Evolutionary conservation across 2,797 vertebrate genomes (phyloP).

Genomic region (Urophycis tenuis): DNA sequence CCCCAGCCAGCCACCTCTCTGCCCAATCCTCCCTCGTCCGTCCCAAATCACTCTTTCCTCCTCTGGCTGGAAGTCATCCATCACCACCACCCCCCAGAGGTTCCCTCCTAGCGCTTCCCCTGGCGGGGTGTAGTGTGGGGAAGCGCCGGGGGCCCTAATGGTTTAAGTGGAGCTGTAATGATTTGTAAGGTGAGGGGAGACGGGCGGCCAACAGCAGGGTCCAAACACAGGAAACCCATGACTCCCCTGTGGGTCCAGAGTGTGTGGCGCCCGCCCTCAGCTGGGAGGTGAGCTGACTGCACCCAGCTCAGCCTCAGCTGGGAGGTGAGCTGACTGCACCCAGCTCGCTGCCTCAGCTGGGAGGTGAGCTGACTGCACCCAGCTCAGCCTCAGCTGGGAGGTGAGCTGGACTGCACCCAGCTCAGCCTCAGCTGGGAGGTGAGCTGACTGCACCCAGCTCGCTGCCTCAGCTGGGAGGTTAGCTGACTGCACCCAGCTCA

Average conservation of each 20-base stretch:
- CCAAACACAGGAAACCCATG: slow-evolving; percentile 52
- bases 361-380: neutral
- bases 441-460: too few relatives aligned
- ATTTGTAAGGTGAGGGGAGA: slow-evolving; percentile 73
- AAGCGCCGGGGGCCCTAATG: slow-evolving; percentile 52
- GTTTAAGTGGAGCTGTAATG: slow-evolving; percentile 65
- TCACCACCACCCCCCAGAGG: slow-evolving; percentile 45
- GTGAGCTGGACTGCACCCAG: too few relatives aligned
- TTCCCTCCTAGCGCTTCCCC: slow-evolving; percentile 36
- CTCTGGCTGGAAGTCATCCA: slow-evolving; percentile 55
- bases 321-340: too few relatives aligned
- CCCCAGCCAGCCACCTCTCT: slow-evolving; percentile 28
- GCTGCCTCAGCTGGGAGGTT: neutral
- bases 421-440: too few relatives aligned
- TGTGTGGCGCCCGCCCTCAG: too few relatives aligned
- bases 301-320: too few relatives aligned
- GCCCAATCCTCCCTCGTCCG: slow-evolving; percentile 32
- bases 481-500: too few relatives aligned
- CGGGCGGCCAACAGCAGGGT: slow-evolving; percentile 29
- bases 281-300: too few relatives aligned
- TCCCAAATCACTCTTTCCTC: slow-evolving; percentile 44
- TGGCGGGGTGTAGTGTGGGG: slow-evolving; percentile 10
- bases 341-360: too few relatives aligned
- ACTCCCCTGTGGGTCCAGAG: slow-evolving; percentile 44
- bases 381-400: too few relatives aligned